Evolutionary conservation across 2,888 invertebrate species (phyloP), one percentile per base, ranked within the genome.

Genomic region (Polydrusus tereticollis): DNA sequence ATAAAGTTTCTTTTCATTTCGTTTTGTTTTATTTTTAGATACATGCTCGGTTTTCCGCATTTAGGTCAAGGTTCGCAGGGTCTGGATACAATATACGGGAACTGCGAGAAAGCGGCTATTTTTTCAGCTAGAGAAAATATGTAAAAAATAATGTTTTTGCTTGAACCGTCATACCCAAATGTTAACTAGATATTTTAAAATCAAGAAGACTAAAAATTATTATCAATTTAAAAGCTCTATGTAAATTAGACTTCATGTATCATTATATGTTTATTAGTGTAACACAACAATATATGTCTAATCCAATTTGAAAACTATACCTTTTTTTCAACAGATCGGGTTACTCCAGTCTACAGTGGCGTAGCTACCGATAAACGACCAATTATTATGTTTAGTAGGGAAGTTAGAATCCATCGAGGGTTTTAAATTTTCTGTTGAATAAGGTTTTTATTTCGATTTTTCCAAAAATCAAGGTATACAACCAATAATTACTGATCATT

Each of bases 291-390:
- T 36, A 45, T 63, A 50, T 47, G 20, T 33, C 20, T 63, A 63
- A 63, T 63, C 63, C 29, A 33, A 63, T 63, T 63, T 33, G 33
- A 18, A 29, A 12, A 63, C 20, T 50, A 63, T 55, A 55, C 21
- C 52, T 29, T 29, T 52, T 55, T 33, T n/a, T n/a, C 55, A 62
- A 47, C 21, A 20, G 26, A 41, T 69, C 18, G 41, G 16, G 41
- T 41, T 45, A 67, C 71, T 68, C 10, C 52, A 55, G 52, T 55
- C 71, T 68, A 2, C 52, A 55, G 52, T 55, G 29, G 29, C 8
- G 52, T 47, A 12, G 36, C 12, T 7, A 36, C n/a, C n/a, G 8
- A n/a, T 7, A 36, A 12, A 12, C 4, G 3, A 16, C n/a, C 2
- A 41, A n/a, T 41, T 41, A 38, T 14, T n/a, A n/a, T n/a, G n/a